phyloP scores from a whole-genome alignment of 1,140 invertebrate species.

The Daktulosphaira vitifoliae region DNA sequence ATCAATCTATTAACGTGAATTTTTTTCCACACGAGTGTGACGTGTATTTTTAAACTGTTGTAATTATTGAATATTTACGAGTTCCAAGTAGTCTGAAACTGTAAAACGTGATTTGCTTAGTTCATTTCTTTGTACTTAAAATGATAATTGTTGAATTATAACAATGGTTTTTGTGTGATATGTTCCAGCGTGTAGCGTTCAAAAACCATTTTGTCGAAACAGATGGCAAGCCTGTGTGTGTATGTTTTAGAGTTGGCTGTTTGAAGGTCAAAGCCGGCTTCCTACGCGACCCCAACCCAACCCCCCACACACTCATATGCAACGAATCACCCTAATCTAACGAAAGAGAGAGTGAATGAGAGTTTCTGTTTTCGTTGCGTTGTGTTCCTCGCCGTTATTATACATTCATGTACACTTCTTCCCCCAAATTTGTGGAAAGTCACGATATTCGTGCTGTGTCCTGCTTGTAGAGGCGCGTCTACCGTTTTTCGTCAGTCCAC shows the following conservation, averaged over 20 bases:
- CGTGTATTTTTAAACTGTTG: too few species aligned
- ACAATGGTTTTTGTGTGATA: too few species aligned
- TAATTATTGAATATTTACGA: too few species aligned
- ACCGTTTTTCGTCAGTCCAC: too few species aligned
- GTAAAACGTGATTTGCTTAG: too few species aligned
- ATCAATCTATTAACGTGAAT: too few species aligned
- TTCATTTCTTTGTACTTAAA: too few species aligned
- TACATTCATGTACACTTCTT: neutral
- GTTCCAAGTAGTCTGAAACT: too few species aligned
- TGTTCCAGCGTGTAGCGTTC: neutral
- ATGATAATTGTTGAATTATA: too few species aligned
- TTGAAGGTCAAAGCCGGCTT: constrained; percentile 33
- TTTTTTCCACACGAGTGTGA: too few species aligned
- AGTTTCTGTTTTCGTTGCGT: constrained; percentile 16
- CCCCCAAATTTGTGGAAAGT: neutral
- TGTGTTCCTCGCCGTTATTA: too few species aligned
- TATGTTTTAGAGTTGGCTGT: constrained; percentile 8
- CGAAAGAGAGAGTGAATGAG: neutral
- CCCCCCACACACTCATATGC: neutral
- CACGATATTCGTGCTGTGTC: constrained; percentile 3
- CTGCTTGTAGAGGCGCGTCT: too few species aligned
- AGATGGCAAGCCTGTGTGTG: constrained; percentile 30
- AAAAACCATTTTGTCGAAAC: constrained; percentile 10
- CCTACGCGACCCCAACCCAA: constrained; percentile 24
- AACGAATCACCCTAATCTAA: constrained; percentile 29